Percentiles rank a stretch among this genome's conserved stretches.
Evolutionary conservation across 2,797 vertebrate genomes (phyloP).

Genomic region (Acanthurus tractus): DNA sequence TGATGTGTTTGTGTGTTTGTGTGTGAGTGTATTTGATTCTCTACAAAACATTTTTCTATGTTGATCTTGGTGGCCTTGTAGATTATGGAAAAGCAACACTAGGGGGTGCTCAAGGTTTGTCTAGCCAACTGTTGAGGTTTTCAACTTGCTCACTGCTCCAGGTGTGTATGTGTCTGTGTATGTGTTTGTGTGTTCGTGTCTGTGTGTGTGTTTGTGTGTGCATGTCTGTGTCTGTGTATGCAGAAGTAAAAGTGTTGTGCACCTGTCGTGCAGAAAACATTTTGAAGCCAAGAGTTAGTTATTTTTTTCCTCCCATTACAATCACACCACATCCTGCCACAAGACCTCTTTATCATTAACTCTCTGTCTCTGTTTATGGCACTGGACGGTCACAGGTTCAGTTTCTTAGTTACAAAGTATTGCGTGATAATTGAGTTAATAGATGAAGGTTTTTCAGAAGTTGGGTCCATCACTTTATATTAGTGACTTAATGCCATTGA

Average conservation of each 20-base stretch:
- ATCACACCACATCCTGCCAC: slow-evolving; percentile 65
- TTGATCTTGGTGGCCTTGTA: slow-evolving; percentile 14
- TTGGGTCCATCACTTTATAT: slow-evolving; percentile 55
- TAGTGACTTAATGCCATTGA: slow-evolving; percentile 65
- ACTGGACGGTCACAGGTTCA: slow-evolving; percentile 64
- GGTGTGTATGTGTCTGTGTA: slow-evolving; percentile 13
- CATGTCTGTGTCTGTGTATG: background rate
- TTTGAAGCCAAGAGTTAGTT: slow-evolving; percentile 52
- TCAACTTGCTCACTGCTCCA: slow-evolving; percentile 1
- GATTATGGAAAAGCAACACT: slow-evolving; percentile 67
- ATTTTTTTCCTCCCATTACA: slow-evolving; percentile 25
- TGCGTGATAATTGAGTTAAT: slow-evolving; percentile 74
- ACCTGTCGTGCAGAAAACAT: slow-evolving; percentile 48
- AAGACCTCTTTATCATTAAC: slow-evolving; percentile 80
- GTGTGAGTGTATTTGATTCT: background rate
- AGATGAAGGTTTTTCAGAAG: slow-evolving; percentile 65
- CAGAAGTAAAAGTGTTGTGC: slow-evolving; percentile 36
- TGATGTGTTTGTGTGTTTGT: background rate
- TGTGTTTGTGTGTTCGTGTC: background rate
- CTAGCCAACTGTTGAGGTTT: slow-evolving; percentile 63
- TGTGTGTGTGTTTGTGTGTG: slow-evolving; percentile 20
- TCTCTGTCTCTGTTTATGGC: slow-evolving; percentile 46
- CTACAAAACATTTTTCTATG: slow-evolving; percentile 23
- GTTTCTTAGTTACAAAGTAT: slow-evolving; percentile 68
- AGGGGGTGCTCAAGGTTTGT: slow-evolving; percentile 83